These are phyloP conservation scores for Sinohyriopsis cumingii DNA, from an alignment of 2,888 invertebrate genomes.

Conservation along the genomic window DNA sequence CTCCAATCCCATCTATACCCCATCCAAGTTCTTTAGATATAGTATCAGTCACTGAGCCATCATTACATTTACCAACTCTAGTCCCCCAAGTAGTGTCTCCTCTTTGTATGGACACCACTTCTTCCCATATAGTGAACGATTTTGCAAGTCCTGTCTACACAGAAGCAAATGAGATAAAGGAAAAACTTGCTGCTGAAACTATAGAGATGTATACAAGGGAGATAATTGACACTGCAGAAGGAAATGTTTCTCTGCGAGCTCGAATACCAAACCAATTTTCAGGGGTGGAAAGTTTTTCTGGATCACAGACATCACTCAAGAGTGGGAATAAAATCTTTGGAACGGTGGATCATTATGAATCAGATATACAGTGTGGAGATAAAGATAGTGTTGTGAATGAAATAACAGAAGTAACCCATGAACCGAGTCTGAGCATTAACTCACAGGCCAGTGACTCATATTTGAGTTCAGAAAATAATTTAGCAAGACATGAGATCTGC, in stretches of 20 bases:
- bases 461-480: too few relatives aligned
- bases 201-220: neutral
- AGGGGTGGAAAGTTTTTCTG: too few relatives aligned
- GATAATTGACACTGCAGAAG: too few relatives aligned
- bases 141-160: neutral
- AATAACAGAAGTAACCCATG: too few relatives aligned
- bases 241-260: too few relatives aligned
- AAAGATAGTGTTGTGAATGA: conserved; percentile 5
- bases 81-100: neutral
- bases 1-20: conserved; percentile 3
- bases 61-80: conserved; percentile 6
- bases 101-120: conserved; percentile 3
- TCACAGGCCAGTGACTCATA: too few relatives aligned
- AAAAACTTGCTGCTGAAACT: conserved; percentile 15
- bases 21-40: conserved; percentile 3
- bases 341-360: neutral
- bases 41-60: conserved; percentile 1
- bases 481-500: too few relatives aligned
- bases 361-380: conserved; percentile 4
- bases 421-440: too few relatives aligned
- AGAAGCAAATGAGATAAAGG: conserved; percentile 5
- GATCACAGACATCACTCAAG: too few relatives aligned
- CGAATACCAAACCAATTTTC: too few relatives aligned
- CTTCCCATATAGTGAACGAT: neutral
- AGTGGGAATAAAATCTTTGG: conserved; percentile 1